Evolutionary conservation across 2,113 vertebrate genomes (phyloP), one percentile per base, ranked within the genome.

Genomic region (Cepphus grylle): DNA sequence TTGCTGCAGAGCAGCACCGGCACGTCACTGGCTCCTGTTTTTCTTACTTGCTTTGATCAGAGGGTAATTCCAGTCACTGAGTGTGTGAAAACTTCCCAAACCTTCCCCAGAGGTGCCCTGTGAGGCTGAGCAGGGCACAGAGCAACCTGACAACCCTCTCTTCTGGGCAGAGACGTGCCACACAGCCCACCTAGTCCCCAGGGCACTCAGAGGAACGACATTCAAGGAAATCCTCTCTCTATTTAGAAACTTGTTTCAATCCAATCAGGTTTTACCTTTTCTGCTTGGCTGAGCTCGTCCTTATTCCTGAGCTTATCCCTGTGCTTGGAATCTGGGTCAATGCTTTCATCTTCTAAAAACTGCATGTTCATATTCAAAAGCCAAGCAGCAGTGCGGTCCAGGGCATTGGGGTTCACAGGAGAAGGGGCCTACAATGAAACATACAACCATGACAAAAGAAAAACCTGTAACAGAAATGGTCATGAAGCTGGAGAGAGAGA

Each of bases 331-430:
- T 99, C 99, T 96, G 99, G 97, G 98, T 99, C 99, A 98, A 98
- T 98, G 97, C 98, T 98, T 98, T 99, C 99, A 98, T 99, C 99
- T 98, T 99, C 99, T 99, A 99, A 99, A 98, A 99, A 99, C 98
- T 99, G 99, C 97, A 99, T 98, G 98, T 99, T 99, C 99, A 99
- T 99, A 98, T 99, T 99, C 99, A 99, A 99, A 94, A 99, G 99
- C 99, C 99, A 99, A 97, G 99, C 99, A 86, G 99, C 99, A 80
- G 99, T 99, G 98, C 99, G 99, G 98, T 99, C 99, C 99, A 99
- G 97, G 97, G 99, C 99, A 99, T 99, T 99, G 98, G 99, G 99
- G 98, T 99, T 99, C 98, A 99, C 99, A 85, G 99, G 99, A 98
- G 99, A 99, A 98, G 99, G 99, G 99, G 99, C 99, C 99, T 99